Conservation (phyloP, 2,797 vertebrate species). For the Lepus oiostolus region DNA sequence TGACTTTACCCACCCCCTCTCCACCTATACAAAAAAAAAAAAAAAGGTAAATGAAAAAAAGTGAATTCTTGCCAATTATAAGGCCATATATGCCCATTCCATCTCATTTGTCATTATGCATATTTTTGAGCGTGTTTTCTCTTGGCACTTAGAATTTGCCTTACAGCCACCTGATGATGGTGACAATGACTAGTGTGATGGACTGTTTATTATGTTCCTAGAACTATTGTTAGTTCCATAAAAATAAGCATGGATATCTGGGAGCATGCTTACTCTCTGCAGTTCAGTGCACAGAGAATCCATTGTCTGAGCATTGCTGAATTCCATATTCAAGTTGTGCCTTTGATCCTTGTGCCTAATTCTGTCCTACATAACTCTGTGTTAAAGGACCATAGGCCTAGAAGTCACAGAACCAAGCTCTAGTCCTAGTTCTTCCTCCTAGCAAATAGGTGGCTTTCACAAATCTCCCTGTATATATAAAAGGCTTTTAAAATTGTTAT, state of each 20-base stretch:
- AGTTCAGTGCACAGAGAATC: not conserved
- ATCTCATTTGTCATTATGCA: not conserved
- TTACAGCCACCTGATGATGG: not conserved
- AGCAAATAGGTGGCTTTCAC: not conserved
- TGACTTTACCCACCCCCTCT: too few species aligned
- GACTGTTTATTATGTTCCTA: not conserved
- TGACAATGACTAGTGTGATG: not conserved
- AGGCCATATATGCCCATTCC: not conserved
- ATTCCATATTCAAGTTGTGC: not conserved
- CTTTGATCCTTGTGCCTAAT: not conserved
- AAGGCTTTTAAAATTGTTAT: not conserved
- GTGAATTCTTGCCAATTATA: not conserved
- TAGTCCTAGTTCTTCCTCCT: not conserved
- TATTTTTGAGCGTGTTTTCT: not conserved
- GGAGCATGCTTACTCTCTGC: fast-evolving
- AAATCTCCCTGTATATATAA: not conserved
- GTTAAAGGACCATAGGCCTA: not conserved
- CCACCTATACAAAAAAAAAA: not conserved
- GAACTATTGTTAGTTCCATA: not conserved
- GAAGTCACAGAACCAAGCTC: not conserved
- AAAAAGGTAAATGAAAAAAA: not conserved
- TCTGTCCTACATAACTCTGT: not conserved
- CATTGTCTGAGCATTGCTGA: not conserved
- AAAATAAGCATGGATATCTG: not conserved
- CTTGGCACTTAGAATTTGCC: not conserved